Evolutionary conservation across 2,888 invertebrate genomes (phyloP).

Genomic region (Fragum fragum): DNA sequence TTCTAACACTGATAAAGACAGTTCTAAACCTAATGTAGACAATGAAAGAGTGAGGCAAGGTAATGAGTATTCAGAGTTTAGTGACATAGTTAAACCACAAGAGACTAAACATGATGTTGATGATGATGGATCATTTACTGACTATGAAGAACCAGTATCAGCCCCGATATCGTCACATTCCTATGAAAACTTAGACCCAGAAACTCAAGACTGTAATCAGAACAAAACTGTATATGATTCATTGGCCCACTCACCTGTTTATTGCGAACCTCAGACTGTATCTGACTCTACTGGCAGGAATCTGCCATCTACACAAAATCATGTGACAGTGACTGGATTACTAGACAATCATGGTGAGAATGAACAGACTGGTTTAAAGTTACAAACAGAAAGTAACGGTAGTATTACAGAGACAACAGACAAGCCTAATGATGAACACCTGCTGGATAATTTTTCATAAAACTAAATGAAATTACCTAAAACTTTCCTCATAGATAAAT

Average conservation of each 20-base stretch:
- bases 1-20: neutral
- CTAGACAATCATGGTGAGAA: neutral
- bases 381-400: neutral
- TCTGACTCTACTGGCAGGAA: neutral
- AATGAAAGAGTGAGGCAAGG: conserved; percentile 9
- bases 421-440: neutral
- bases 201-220: neutral
- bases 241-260: conserved; percentile 16
- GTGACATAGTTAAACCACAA: conserved; percentile 19
- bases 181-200: conserved; percentile 65
- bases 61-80: conserved; percentile 43
- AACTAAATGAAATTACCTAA: too few relatives aligned
- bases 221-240: conserved; percentile 15
- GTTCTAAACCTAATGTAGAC: neutral
- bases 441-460: neutral
- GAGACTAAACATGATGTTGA: neutral
- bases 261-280: conserved; percentile 13
- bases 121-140: conserved; percentile 15
- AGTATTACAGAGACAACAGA: neutral
- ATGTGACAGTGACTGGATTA: conserved; percentile 8
- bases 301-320: neutral
- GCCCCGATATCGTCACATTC: conserved; percentile 51
- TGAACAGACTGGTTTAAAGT: conserved; percentile 4
- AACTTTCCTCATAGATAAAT: too few relatives aligned
- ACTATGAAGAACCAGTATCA: conserved; percentile 17